These are phyloP conservation scores for Peromyscus nudipes DNA, from an alignment of 2,797 vertebrate species.

Conservation along the genomic window DNA sequence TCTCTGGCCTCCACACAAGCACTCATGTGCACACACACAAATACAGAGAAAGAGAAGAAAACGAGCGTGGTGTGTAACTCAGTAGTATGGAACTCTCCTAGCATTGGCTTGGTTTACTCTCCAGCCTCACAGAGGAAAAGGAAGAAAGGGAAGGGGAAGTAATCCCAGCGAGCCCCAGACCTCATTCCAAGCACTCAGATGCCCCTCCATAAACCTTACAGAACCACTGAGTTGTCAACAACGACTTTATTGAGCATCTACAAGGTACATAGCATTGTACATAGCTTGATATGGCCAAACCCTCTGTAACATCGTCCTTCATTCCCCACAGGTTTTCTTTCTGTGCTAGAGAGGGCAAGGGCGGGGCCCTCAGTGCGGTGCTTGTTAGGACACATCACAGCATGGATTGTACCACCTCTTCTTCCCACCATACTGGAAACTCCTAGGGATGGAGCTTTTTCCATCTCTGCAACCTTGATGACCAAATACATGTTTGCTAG, in stretches of 20 bases:
- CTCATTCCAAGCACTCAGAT: neutral
- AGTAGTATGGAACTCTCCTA: neutral
- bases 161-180: neutral
- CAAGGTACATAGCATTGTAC: conserved; percentile 56
- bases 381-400: neutral
- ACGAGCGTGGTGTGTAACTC: neutral
- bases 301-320: neutral
- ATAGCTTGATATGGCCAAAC: conserved; percentile 46
- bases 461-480: neutral
- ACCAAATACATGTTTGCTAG: neutral
- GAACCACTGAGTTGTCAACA: neutral
- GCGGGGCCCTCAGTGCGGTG: neutral
- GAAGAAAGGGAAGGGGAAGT: neutral
- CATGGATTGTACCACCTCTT: fast-evolving
- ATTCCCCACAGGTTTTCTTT: neutral
- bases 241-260: conserved; percentile 76
- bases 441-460: neutral
- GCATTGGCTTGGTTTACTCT: neutral
- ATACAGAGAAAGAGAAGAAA: neutral
- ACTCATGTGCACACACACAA: neutral
- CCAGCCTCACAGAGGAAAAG: neutral
- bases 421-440: neutral
- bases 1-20: neutral
- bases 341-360: neutral
- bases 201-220: neutral